Conservation (phyloP, 2,888 invertebrate species). For the Pachliopta kotzebuea region DNA sequence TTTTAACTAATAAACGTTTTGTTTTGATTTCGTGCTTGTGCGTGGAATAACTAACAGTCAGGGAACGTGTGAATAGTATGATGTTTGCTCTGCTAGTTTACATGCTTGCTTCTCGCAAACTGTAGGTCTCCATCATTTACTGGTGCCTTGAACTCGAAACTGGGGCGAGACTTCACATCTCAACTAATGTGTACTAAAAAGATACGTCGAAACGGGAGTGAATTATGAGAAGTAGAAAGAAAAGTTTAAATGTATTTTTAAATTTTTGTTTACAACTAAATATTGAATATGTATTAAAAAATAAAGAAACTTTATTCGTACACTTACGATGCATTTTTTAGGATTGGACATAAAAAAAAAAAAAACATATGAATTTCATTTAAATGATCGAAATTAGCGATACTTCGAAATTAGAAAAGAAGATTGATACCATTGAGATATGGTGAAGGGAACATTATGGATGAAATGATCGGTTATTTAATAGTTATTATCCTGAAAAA, state of each 20-base stretch:
- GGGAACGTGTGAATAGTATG: constrained; percentile 28
- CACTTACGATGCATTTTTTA: too few relatives aligned
- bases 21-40: not conserved
- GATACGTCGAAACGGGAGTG: not conserved
- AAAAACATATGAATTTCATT: too few relatives aligned
- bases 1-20: not conserved
- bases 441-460: too few relatives aligned
- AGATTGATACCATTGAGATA: too few relatives aligned
- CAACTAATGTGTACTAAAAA: constrained; percentile 18
- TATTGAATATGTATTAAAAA: not conserved
- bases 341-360: too few relatives aligned
- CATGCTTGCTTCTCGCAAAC: constrained; percentile 24
- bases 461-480: too few relatives aligned
- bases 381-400: too few relatives aligned
- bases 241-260: not conserved
- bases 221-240: not conserved
- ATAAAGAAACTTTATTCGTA: not conserved
- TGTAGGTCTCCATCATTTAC: constrained; percentile 23
- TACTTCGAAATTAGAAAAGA: too few relatives aligned
- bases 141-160: constrained; percentile 28
- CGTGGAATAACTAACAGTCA: constrained; percentile 19
- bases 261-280: not conserved
- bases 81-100: constrained; percentile 25
- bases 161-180: constrained; percentile 20
- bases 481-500: too few relatives aligned